These are phyloP conservation scores for Thaumetopoea pityocampa DNA, from an alignment of 1,140 invertebrate genomes.

Conservation along the genomic window DNA sequence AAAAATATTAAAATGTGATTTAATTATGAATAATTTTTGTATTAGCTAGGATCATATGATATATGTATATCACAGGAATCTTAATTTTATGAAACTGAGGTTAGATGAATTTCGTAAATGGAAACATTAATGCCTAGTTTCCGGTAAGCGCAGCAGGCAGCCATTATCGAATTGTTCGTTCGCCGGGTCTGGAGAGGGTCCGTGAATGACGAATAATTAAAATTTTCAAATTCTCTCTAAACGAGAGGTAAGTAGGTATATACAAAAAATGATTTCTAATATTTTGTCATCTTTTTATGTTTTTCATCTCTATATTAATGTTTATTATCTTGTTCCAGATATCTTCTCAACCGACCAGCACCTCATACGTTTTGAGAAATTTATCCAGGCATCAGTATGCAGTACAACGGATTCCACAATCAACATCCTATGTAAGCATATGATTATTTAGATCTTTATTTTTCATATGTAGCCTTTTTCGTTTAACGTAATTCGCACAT, in stretches of 20 bases:
- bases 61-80: too few relatives aligned
- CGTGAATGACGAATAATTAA: conserved; percentile 62
- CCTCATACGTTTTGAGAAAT: conserved; percentile 43
- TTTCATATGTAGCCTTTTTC: conserved; percentile 7
- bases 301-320: conserved; percentile 9
- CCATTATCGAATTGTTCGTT: conserved; percentile 79
- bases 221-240: conserved; percentile 65
- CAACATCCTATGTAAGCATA: conserved; percentile 71
- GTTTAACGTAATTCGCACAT: conserved; percentile 4
- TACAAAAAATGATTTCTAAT: not conserved
- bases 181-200: conserved; percentile 72
- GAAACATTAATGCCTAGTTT: too few relatives aligned
- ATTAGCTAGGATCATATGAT: too few relatives aligned
- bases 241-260: conserved; percentile 59
- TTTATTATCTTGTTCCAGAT: conserved; percentile 55
- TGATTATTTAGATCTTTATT: conserved; percentile 12
- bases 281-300: conserved; percentile 3
- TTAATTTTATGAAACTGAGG: too few relatives aligned
- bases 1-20: too few relatives aligned
- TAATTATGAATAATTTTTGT: too few relatives aligned
- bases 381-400: conserved; percentile 51
- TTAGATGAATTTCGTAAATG: too few relatives aligned
- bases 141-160: conserved; percentile 23
- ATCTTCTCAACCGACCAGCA: conserved; percentile 59
- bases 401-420: conserved; percentile 74